phyloP scores from a whole-genome alignment of 2,113 vertebrate species.

The Thymallus thymallus region DNA sequence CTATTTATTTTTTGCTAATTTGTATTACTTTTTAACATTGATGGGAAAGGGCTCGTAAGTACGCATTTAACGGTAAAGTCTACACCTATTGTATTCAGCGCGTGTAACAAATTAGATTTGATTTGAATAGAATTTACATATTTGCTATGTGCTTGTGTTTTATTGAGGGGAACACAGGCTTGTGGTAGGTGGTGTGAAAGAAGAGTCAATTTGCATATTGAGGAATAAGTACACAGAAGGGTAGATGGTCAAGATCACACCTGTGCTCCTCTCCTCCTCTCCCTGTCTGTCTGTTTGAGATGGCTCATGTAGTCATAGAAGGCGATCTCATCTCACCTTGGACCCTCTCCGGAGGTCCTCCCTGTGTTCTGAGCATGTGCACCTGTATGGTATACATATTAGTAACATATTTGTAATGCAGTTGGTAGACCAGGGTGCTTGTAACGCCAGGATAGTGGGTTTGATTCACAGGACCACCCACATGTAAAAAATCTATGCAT shows the following conservation, averaged over 20 bases:
- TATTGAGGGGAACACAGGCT: neutral
- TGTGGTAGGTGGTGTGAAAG: neutral
- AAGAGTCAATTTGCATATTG: neutral
- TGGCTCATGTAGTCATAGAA: neutral
- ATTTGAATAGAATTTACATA: neutral
- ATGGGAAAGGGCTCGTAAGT: too few species aligned
- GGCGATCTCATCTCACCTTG: neutral
- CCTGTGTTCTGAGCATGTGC: neutral
- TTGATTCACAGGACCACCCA: too few species aligned
- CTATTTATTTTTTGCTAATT: too few species aligned
- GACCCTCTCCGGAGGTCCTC: neutral
- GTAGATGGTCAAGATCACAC: neutral
- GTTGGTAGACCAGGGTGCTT: too few species aligned
- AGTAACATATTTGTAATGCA: neutral
- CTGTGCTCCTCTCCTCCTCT: neutral
- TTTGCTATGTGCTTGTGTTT: neutral
- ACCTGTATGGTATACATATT: conserved; percentile 6
- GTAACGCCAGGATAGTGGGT: too few species aligned
- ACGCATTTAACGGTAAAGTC: too few species aligned
- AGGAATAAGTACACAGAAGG: neutral
- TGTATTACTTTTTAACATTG: too few species aligned
- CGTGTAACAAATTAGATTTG: too few species aligned
- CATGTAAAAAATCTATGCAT: too few species aligned
- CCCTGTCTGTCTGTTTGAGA: neutral
- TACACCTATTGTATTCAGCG: too few species aligned